A percentile compares a stretch with the other conserved stretches of the same genome.
phyloP scores from a whole-genome alignment of 2,113 vertebrate species.

The Desmodus rotundus region DNA sequence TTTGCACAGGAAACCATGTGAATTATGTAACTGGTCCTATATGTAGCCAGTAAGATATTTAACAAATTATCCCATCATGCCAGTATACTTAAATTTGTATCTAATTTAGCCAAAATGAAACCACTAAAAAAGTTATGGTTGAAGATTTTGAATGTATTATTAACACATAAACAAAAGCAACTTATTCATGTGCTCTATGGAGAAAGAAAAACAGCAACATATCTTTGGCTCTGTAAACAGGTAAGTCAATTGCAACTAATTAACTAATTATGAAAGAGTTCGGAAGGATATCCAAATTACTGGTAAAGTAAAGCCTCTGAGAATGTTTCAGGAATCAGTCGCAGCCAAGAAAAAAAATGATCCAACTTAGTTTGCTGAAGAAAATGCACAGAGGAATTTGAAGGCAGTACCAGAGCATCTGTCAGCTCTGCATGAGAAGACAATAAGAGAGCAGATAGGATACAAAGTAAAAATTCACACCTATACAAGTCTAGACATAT shows the following conservation, averaged over 20 bases:
- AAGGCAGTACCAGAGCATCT: background rate
- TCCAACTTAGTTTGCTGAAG: conserved; percentile 2
- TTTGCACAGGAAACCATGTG: background rate
- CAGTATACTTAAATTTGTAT: background rate
- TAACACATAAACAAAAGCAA: background rate
- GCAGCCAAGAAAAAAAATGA: background rate
- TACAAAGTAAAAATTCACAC: background rate
- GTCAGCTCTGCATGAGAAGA: background rate
- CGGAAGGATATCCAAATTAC: conserved; percentile 56
- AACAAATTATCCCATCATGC: background rate
- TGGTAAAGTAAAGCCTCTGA: conserved; percentile 44
- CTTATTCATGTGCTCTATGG: conserved; percentile 30
- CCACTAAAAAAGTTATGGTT: background rate
- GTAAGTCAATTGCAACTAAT: conserved; percentile 18
- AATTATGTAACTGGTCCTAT: background rate
- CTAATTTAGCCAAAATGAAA: background rate
- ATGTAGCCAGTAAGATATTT: background rate
- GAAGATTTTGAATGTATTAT: background rate
- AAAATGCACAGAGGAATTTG: background rate
- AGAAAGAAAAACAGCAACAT: background rate
- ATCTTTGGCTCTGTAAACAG: conserved; percentile 52
- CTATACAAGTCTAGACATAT: background rate
- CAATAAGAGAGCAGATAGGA: background rate
- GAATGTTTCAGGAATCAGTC: conserved; percentile 22
- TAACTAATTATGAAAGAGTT: conserved; percentile 13